Evolutionary conservation across 2,797 vertebrate species (phyloP), one percentile per base, ranked within the genome.

Genomic region (Calcarius lapponicus): DNA sequence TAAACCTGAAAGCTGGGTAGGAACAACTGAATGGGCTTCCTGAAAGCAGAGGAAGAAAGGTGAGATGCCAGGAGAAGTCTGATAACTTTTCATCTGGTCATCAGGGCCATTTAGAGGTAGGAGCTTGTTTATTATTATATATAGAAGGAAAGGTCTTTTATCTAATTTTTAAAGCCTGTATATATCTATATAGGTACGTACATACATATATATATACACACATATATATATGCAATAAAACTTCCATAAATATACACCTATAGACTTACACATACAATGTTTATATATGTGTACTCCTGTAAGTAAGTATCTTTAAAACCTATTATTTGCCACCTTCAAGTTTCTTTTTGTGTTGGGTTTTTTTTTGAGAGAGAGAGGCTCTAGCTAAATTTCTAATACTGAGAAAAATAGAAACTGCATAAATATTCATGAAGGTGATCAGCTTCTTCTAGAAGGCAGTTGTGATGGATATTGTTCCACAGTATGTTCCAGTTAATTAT

Each of bases 21-120:
- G 11, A 88, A 26, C 12, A 40, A 24, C 8, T 31, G 22, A 83
- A 57, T 0, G 0, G 7, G 3, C 31, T 75, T 61, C 11, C 7
- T 6, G 5, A 75, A 54, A 57, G 32, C 15, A 11, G 0, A 38
- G 19, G 24, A 38, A 65, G 26, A 83, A 90, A 36, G 10, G 2
- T 21, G 4, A 24, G 11, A 13, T 47, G 16, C 8, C 58, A 58
- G 47, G 34, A 71, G 9, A n/a, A 58, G 9, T 17, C 4, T 4
- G 22, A 29, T 28, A 32, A 24, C 5, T 36, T 58, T 66, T 42
- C 13, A 6, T 66, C 18, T 20, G 6, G 8, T 72, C 15, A 10
- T 58, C 13, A 31, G 4, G 11, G 8, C 4, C 21, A n/a, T n/a
- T 40, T 50, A 84, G 42, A 87, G 17, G 5, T 21, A 24, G 6